Base-by-base conservation (phyloP, 2,888 invertebrate species). In the Tricholauxania praeusta region DNA sequence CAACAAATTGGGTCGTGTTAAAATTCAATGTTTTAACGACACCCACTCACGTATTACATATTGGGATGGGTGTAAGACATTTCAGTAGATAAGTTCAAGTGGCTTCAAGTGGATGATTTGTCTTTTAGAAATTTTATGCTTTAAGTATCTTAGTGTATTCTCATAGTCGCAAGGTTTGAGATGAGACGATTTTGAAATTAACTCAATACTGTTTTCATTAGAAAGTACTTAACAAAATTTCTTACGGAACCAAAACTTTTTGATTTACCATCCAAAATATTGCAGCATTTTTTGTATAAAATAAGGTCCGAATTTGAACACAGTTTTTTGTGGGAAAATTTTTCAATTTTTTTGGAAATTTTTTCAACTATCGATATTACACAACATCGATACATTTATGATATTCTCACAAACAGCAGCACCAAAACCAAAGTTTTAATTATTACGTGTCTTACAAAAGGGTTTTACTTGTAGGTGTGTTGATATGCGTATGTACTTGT, bases 1-100 rank as follows among this genome's bases (percentile, higher is more conserved):
- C 57, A 55, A 55, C 53, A 70, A 70, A 70, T 70, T 70, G 70
- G 70, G 51, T 62, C 63, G 70, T 70, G 70, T 70, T 70, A 69
- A 69, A 62, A 62, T 28, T n/a, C 51, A 51, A 52, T 59, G 52
- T 69, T 69, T 69, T 60, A 52, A 69, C 53, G 53, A 53, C 53
- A 53, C 55, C 12, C 52, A 55, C 55, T 39, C 63, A 28, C 63
- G 51, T 53, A 53, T 12, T 2, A 60, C 28, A 28, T 14, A 60
- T 75, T 49, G 64, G 67, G 70, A 71, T 66, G 67, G 49, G 70
- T 63, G 60, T 70, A 64, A 28, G 72, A 66, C 39, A 10, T 10
- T 39, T 8, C 7, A 10, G 39, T 39, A 39, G 7, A 39, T 10
- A 39, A 39, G 39, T 39, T 39, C 39, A 32, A 52, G 62, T 70